These are phyloP conservation scores for Hydractinia echinata DNA, from an alignment of 30 jellyfish, hydroid and myxozoan genomes.

Conservation along the genomic window DNA sequence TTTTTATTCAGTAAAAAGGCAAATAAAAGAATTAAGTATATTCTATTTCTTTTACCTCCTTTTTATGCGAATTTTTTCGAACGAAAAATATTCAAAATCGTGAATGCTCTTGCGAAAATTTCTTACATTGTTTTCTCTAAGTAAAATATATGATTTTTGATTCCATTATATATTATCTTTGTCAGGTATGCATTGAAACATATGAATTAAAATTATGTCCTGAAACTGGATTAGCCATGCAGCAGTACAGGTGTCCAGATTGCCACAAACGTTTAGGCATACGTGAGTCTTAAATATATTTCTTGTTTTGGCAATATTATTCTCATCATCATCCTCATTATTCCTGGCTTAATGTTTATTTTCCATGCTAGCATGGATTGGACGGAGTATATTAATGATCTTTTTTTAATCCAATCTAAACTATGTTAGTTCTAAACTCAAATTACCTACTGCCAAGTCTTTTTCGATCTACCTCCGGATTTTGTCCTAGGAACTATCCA, in stretches of 20 bases:
- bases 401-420: neutral
- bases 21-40: neutral
- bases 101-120: too few species aligned
- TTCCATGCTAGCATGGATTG: neutral
- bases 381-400: neutral
- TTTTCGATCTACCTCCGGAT: too few species aligned
- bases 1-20: too few species aligned
- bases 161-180: too few species aligned
- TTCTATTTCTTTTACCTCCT: neutral
- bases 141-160: too few species aligned
- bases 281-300: conserved; percentile 40
- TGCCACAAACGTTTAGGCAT: conserved; percentile 57
- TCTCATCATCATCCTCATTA: neutral
- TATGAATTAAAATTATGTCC: conserved; percentile 62
- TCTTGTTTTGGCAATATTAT: neutral
- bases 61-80: too few species aligned
- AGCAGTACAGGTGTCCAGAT: conserved; percentile 92
- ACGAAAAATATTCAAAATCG: too few species aligned
- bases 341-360: neutral
- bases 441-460: too few species aligned
- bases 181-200: too few species aligned
- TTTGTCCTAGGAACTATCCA: too few species aligned
- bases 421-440: too few species aligned
- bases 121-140: too few species aligned
- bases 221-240: conserved; percentile 66